Evolutionary conservation across 2,113 vertebrate genomes (phyloP).

Genomic region (Coptodon bakossiorum): DNA sequence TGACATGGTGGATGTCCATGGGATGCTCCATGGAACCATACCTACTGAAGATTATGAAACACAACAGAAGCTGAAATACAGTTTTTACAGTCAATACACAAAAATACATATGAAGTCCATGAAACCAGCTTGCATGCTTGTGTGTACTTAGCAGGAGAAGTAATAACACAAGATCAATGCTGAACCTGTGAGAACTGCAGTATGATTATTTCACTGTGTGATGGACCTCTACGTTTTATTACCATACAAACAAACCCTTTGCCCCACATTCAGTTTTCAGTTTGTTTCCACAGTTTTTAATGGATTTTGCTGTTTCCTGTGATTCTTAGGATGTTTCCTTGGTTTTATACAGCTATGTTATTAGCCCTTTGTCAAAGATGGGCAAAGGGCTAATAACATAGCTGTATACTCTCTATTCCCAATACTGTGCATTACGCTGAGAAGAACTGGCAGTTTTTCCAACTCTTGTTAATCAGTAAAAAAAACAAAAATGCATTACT

Average conservation of each 20-base stretch:
- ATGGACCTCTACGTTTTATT: neutral
- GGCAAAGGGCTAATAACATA: neutral
- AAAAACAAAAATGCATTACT: neutral
- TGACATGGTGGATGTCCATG: neutral
- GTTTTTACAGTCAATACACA: neutral
- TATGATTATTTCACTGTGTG: neutral
- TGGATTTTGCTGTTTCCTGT: neutral
- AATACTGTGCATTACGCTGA: neutral
- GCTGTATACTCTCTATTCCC: neutral
- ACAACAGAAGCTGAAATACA: neutral
- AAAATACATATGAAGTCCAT: neutral
- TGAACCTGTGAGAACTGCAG: neutral
- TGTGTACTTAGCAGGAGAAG: neutral
- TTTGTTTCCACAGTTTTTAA: neutral
- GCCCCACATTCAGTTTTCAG: neutral
- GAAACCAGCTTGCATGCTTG: neutral
- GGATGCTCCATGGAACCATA: neutral
- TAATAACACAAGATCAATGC: neutral
- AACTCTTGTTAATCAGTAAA: neutral
- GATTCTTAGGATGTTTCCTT: neutral
- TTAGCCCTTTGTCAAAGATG: neutral
- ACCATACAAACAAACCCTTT: neutral
- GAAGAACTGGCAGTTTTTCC: neutral
- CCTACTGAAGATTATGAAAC: neutral
- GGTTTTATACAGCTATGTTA: neutral